These are phyloP conservation scores for Falco naumanni DNA, from an alignment of 2,797 vertebrate species.

Conservation along the genomic window DNA sequence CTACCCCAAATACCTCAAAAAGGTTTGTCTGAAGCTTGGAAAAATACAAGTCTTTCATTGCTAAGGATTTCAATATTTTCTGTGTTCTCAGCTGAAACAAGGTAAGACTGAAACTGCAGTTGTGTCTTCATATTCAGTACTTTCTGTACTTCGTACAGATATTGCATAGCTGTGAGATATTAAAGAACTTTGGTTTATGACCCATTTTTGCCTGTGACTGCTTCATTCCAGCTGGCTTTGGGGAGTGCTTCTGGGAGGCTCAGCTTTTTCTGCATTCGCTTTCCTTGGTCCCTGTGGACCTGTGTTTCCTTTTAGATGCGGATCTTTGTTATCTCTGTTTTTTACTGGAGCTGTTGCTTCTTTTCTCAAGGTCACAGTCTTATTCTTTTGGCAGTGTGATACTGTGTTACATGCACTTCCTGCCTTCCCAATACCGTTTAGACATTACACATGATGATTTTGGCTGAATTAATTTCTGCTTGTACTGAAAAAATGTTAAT, in stretches of 20 bases:
- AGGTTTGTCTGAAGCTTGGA: not conserved
- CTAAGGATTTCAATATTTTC: not conserved
- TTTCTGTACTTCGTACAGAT: not conserved
- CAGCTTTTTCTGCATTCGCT: not conserved
- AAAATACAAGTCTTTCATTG: not conserved
- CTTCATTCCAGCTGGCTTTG: not conserved
- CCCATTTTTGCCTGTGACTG: not conserved
- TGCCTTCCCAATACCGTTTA: not conserved
- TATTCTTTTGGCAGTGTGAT: not conserved
- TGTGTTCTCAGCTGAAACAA: not conserved
- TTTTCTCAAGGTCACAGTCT: slow-evolving; percentile 3
- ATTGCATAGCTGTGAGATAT: not conserved
- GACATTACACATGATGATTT: not conserved
- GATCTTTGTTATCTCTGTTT: not conserved
- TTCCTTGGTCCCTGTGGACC: not conserved
- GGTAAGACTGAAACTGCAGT: not conserved
- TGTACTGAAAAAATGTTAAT: not conserved
- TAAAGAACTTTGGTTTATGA: not conserved
- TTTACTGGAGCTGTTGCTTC: fast-evolving
- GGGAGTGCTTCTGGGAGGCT: not conserved
- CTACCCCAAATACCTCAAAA: not conserved
- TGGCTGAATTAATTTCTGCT: not conserved
- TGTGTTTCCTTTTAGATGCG: not conserved
- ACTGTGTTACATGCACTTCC: not conserved
- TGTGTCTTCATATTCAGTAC: not conserved